A percentile compares a stretch with the other conserved stretches of the same genome.
Conservation (phyloP, 2,797 vertebrate species). For the Valencia hispanica region DNA sequence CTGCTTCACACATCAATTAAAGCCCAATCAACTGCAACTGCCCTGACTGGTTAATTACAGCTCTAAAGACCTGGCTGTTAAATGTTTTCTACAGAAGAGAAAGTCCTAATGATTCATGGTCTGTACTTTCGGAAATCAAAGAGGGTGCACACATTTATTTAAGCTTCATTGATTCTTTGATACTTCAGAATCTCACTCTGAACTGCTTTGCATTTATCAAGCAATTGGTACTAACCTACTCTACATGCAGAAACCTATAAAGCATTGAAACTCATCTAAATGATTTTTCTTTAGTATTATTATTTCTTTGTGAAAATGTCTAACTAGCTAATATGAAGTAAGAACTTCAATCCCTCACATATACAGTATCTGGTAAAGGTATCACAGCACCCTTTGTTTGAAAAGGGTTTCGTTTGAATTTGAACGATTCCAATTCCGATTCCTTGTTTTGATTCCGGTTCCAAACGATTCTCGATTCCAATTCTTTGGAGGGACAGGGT, state of each 20-base stretch:
- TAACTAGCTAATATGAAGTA: too few species aligned
- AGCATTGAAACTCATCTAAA: too few species aligned
- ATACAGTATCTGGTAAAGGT: too few species aligned
- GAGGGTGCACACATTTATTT: neutral
- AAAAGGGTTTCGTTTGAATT: too few species aligned
- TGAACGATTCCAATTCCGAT: too few species aligned
- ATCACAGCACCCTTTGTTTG: too few species aligned
- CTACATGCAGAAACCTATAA: constrained; percentile 13
- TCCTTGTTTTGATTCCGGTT: too few species aligned
- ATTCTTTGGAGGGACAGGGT: too few species aligned
- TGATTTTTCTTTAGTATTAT: too few species aligned
- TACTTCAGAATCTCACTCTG: constrained; percentile 3
- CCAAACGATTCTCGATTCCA: too few species aligned
- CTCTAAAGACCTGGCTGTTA: neutral
- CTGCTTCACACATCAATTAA: neutral
- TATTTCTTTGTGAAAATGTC: too few species aligned
- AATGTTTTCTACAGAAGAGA: constrained; percentile 6
- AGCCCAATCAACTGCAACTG: neutral
- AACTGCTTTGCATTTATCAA: constrained; percentile 38
- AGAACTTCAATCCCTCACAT: too few species aligned
- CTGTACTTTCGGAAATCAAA: constrained; percentile 22
- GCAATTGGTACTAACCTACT: constrained; percentile 35
- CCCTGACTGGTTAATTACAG: neutral
- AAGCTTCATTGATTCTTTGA: constrained; percentile 9
- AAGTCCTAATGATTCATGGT: constrained; percentile 18